Evolutionary conservation across 2,797 vertebrate species (phyloP).

Genomic region (Chloroceryle amazona): DNA sequence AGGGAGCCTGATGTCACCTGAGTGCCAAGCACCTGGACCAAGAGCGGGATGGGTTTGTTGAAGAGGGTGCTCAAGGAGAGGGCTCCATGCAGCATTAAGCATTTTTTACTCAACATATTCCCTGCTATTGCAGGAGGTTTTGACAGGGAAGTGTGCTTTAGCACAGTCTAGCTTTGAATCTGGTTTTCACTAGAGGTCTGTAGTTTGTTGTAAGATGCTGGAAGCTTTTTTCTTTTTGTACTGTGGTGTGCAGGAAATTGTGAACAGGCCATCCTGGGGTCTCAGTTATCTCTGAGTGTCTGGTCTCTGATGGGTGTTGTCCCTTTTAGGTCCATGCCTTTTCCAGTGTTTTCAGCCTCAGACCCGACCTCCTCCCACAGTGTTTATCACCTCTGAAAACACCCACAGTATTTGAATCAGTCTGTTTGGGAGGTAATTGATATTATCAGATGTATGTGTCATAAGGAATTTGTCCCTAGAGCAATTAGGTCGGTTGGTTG

Average conservation of each 20-base stretch:
- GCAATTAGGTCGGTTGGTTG: constrained; percentile 45
- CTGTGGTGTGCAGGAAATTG: not conserved
- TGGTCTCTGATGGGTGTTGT: rapidly evolving
- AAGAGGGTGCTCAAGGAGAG: not conserved
- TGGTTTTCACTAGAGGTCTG: not conserved
- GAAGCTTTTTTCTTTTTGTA: not conserved
- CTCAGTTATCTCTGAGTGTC: rapidly evolving
- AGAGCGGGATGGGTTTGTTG: not conserved
- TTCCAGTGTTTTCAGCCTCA: not conserved
- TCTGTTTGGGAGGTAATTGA: constrained; percentile 43
- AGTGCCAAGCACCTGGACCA: rapidly evolving
- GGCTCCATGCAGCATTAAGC: rapidly evolving
- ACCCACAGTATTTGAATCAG: constrained; percentile 37
- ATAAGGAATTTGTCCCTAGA: constrained; percentile 60
- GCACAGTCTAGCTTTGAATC: not conserved
- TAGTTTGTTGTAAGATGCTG: not conserved
- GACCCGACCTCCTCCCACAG: not conserved
- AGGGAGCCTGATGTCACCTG: not conserved
- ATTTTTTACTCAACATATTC: not conserved
- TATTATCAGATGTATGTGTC: constrained; percentile 58
- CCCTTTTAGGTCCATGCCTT: not conserved
- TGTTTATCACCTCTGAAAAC: constrained; percentile 57
- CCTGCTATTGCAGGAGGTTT: not conserved
- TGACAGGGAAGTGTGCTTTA: not conserved
- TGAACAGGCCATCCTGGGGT: not conserved